These are phyloP conservation scores for Exocentrus adspersus DNA, from an alignment of 2,888 invertebrate genomes.

Conservation along the genomic window DNA sequence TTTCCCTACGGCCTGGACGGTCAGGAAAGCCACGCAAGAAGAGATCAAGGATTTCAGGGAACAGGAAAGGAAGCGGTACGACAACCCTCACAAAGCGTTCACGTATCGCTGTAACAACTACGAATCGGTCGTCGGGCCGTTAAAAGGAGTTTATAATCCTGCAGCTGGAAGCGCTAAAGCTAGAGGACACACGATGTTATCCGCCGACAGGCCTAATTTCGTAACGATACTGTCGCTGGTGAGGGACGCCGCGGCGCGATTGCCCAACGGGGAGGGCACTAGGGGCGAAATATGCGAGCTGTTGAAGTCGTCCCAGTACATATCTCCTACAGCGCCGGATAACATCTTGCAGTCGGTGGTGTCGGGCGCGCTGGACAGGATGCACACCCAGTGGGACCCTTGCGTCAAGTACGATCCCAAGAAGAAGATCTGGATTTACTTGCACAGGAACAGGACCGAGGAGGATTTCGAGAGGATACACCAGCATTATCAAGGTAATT, in stretches of 20 bases:
- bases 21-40: slow-evolving; percentile 78
- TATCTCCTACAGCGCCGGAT: slow-evolving; percentile 68
- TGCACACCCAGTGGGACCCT: slow-evolving; percentile 91
- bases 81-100: slow-evolving; percentile 90
- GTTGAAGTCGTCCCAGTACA: slow-evolving; percentile 74
- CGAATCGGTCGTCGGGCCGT: slow-evolving; percentile 82
- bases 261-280: slow-evolving; percentile 95
- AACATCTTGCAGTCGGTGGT: slow-evolving; percentile 83
- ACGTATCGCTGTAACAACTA: slow-evolving; percentile 85
- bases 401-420: slow-evolving; percentile 93
- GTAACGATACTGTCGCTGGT: slow-evolving; percentile 91
- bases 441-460: slow-evolving; percentile 78
- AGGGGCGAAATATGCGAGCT: slow-evolving; percentile 90
- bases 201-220: slow-evolving; percentile 85
- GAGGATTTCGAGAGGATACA: slow-evolving; percentile 74
- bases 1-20: slow-evolving; percentile 85
- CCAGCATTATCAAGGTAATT: slow-evolving; percentile 70
- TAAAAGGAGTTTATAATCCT: slow-evolving; percentile 73
- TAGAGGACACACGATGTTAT: slow-evolving; percentile 85
- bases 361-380: slow-evolving; percentile 88
- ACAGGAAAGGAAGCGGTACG: slow-evolving; percentile 86
- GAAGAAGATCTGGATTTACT: slow-evolving; percentile 94
- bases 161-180: slow-evolving; percentile 71
- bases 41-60: slow-evolving; percentile 81
- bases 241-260: slow-evolving; percentile 91